Conservation (phyloP, 2,113 vertebrate species). For the Astatoreochromis straeleni region DNA sequence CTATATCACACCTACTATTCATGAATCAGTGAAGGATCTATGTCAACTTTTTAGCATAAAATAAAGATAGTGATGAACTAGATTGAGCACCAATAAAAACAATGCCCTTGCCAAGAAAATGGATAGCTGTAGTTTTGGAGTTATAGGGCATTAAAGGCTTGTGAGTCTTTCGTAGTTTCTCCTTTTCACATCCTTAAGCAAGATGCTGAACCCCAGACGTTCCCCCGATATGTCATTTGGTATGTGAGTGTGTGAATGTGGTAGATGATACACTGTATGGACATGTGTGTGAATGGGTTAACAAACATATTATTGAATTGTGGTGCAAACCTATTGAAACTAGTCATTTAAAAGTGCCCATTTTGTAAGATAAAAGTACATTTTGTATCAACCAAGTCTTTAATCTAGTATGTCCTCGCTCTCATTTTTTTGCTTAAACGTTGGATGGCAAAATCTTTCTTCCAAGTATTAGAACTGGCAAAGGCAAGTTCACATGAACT, state of each 20-base stretch:
- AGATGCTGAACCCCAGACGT: background rate
- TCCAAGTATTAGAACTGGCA: background rate
- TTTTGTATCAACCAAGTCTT: background rate
- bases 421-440: background rate
- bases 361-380: background rate
- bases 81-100: background rate
- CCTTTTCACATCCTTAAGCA: background rate
- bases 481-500: constrained; percentile 43
- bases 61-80: background rate
- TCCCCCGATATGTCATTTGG: background rate
- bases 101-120: background rate
- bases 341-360: background rate
- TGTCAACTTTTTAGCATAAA: background rate
- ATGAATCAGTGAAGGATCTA: background rate
- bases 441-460: background rate
- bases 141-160: background rate
- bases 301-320: background rate
- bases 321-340: background rate
- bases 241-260: background rate
- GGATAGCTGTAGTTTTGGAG: background rate
- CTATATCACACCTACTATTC: background rate
- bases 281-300: background rate
- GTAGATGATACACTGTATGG: background rate
- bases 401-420: background rate
- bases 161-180: background rate